These are phyloP conservation scores for Brachyistius frenatus DNA, from an alignment of 2,113 vertebrate species.

Conservation along the genomic window DNA sequence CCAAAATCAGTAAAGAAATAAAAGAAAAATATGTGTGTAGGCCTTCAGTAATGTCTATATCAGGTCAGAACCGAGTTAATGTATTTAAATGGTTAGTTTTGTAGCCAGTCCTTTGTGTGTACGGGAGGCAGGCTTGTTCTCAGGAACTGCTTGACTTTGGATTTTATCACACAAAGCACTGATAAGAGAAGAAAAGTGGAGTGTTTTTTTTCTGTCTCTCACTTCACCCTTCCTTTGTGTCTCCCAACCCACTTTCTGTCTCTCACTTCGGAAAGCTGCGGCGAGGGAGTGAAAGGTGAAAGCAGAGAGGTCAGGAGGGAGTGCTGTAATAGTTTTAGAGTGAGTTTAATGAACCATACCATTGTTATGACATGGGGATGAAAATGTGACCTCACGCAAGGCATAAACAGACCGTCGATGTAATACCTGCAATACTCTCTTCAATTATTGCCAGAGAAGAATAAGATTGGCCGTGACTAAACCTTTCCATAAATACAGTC, in stretches of 20 bases:
- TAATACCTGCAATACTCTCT: not conserved
- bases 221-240: conserved; percentile 33
- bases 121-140: conserved; percentile 7
- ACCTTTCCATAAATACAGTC: not conserved
- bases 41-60: conserved; percentile 10
- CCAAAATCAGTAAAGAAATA: conserved; percentile 11
- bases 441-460: not conserved
- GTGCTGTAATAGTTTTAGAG: conserved; percentile 40
- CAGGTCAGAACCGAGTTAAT: not conserved
- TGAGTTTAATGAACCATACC: conserved; percentile 42
- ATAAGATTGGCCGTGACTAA: not conserved
- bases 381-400: not conserved
- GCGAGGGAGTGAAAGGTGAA: conserved; percentile 22
- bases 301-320: conserved; percentile 28
- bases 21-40: conserved; percentile 7
- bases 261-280: conserved; percentile 49
- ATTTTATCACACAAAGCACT: conserved; percentile 56
- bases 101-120: conserved; percentile 12
- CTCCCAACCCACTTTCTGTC: conserved; percentile 40
- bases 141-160: conserved; percentile 53
- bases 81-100: conserved; percentile 12
- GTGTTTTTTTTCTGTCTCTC: not conserved
- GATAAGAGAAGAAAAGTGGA: conserved; percentile 66
- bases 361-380: conserved; percentile 27
- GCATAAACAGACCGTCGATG: not conserved